Base-by-base conservation (phyloP, 2,888 invertebrate genomes). In the Cyclophora punctaria region DNA sequence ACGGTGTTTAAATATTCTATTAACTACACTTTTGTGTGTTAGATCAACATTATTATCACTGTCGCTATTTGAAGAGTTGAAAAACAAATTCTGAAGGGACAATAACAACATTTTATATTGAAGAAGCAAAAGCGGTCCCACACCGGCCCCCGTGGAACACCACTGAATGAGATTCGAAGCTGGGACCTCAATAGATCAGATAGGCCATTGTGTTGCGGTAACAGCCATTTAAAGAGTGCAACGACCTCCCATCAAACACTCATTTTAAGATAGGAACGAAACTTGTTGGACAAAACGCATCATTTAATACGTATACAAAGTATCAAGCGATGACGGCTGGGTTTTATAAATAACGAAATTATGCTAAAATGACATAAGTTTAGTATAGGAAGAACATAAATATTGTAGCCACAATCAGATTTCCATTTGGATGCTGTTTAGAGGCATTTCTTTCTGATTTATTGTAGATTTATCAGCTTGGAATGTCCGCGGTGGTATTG, bases 191-290 rank as follows among this genome's bases (percentile, higher is more conserved):
- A 73, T 74, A 73, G 71, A 75, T 76, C 73, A 69, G 73, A 77
- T 78, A 70, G 67, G 63, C 63, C 53, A 79, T 80, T 76, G 78
- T 80, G 68, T 63, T 64, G 48, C 59, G 63, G 68, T 64, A 71
- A 67, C 62, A 68, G 69, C 72, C 67, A 77, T 79, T 78, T 79
- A 73, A 62, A 62, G 67, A 76, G 80, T 76, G 79, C 80, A 69
- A 71, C 71, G 78, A 77, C 80, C 75, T 52, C 57, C 60, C 65
- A 71, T 73, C 66, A 70, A 71, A 72, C 64, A 59, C 62, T 53
- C 55, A 59, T 57, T 55, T 37, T 5, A 37, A 37, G 37, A 54
- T 56, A 55, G 20, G 2, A 44, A 20, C 44, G 20, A 44, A 44
- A 33, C 33, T 37, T 37, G 37, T 5, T 5, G 37, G 37, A 37